Evolutionary conservation across 23 tunicate genomes (phyloP), one percentile per base, ranked within the genome.

Genomic region (Phallusia fumigata): DNA sequence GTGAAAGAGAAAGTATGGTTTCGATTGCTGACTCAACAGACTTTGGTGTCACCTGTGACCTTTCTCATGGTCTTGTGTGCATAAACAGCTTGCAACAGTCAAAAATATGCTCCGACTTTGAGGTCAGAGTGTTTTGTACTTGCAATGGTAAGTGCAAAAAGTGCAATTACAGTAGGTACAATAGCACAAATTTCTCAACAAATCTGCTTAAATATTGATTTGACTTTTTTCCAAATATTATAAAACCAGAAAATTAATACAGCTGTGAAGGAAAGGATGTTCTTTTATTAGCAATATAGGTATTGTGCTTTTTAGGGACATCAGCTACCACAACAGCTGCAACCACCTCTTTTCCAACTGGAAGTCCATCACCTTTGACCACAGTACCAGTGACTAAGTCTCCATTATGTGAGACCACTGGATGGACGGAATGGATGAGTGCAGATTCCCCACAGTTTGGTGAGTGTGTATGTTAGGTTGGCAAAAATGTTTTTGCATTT

Each of bases 1-100:
- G 84, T 26, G 84, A 80, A 80, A 64, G 18, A 16, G 75, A 53
- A 40, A 53, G 73, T 32, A 15, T 28, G 45, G 52, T 33, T 53
- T 35, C 45, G 31, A 33, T 80, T 24, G 19, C 75, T 30, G 75
- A 80, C n/a, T 53, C 75, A 32, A 35, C 44, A 32, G 21, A 80
- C 33, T 31, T 21, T 24, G 84, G 84, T 34, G 84, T 80, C 52
- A 58, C 84, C 10, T 80, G 84, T 80, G 84, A 80, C 52, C 45
- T 80, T 31, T 80, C 84, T 32, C 84, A 33, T 31, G 84, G 84
- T n/a, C 52, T 80, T 19, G 84, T 64, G 21, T 80, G 84, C 40
- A 15, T 80, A 33, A 80, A 80, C 52, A 33, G 31, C 21, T 30
- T 80, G 75, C 84, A 80, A 31, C 73, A 19, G 19, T 18, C 34